A percentile compares a stretch with the other conserved stretches of the same genome.
These are phyloP conservation scores for Takifugu rubripes DNA, from an alignment of 2,797 vertebrate species.

Conservation along the genomic window DNA sequence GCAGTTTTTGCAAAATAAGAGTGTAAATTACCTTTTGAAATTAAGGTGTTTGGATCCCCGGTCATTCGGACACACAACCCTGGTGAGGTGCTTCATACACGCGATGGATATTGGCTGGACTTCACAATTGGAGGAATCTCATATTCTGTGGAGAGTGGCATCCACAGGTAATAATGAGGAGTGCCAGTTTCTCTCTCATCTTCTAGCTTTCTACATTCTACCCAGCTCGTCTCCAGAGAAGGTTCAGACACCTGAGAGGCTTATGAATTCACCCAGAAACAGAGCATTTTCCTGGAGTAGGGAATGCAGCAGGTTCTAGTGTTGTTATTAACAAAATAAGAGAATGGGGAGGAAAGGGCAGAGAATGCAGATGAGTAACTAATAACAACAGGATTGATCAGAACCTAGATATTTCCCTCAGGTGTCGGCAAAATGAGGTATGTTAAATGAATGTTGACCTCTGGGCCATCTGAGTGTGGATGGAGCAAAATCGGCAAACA, in stretches of 20 bases:
- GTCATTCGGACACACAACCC: conserved; percentile 4
- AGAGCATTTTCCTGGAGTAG: no score
- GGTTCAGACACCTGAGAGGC: not conserved
- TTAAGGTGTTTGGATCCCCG: conserved; percentile 3
- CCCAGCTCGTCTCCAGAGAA: conserved; percentile 9
- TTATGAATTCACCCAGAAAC: no score
- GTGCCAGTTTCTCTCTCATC: conserved; percentile 28
- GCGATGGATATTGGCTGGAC: conserved; percentile 12
- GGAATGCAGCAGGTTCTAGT: conserved; percentile 4
- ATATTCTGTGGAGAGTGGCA: conserved; percentile 15
- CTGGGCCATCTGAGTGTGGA: no score
- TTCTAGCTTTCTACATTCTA: conserved; percentile 8
- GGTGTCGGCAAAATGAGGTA: not conserved
- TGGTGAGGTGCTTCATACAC: conserved; percentile 29
- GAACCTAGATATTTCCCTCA: not conserved
- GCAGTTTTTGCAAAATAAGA: conserved; percentile 19
- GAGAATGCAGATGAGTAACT: not conserved
- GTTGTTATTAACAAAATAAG: not conserved
- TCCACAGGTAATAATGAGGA: conserved; percentile 13
- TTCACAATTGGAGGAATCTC: conserved; percentile 17
- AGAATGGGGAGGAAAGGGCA: not conserved
- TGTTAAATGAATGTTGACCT: not conserved
- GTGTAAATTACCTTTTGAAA: conserved; percentile 16
- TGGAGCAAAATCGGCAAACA: not conserved
- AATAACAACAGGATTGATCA: not conserved